phyloP scores from a whole-genome alignment of 2,888 invertebrate species.

The Aricia artaxerxes region DNA sequence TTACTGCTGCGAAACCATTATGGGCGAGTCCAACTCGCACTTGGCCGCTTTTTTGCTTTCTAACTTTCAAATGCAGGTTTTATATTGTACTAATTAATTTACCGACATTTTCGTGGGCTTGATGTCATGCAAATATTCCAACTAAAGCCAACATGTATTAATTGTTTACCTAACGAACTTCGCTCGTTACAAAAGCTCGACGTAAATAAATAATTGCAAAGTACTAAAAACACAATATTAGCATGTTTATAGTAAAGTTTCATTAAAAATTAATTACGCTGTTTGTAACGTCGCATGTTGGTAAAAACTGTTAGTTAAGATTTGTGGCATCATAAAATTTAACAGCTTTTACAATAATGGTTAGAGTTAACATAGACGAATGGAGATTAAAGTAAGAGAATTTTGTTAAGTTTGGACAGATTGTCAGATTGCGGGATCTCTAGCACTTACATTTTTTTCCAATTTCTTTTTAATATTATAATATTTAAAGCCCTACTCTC shows the following conservation, averaged over 20 bases:
- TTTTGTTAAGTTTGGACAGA: not conserved
- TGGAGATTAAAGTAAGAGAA: not conserved
- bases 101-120: not conserved
- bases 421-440: not conserved
- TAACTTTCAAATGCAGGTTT: not conserved
- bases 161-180: conserved; percentile 2
- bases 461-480: too few species aligned
- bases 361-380: not conserved
- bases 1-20: too few species aligned
- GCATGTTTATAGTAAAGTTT: conserved; percentile 15
- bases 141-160: not conserved
- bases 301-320: conserved; percentile 21
- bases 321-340: conserved; percentile 10
- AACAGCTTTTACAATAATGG: conserved; percentile 4
- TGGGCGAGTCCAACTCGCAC: too few species aligned
- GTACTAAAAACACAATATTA: not conserved
- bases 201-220: conserved; percentile 19
- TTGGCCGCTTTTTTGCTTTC: too few species aligned
- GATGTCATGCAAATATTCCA: not conserved
- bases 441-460: not conserved
- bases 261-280: conserved; percentile 29
- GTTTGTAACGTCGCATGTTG: conserved; percentile 17
- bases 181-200: conserved; percentile 12
- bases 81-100: not conserved
- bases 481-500: too few species aligned